Evolutionary conservation across 2,113 vertebrate species (phyloP), one percentile per base, ranked within the genome.

Genomic region (Scolopax mira): DNA sequence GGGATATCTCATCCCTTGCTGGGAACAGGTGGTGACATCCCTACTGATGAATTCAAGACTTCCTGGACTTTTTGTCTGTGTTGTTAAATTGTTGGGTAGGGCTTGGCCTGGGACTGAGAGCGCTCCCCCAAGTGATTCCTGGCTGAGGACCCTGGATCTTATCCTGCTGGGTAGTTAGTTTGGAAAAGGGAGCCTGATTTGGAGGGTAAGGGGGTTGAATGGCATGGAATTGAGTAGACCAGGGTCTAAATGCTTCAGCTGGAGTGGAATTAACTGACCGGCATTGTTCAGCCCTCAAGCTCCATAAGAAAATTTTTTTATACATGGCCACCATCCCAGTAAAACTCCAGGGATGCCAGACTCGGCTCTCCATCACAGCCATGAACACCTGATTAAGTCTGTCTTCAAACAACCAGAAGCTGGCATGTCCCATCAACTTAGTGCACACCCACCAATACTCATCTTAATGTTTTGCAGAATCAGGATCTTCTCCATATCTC

Each of bases 81-180:
- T 14, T 74, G 24, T 27, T 44, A 35, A 61, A 62, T 22, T 42
- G 14, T 8, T 93, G 61, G 16, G 4, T 27, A 8, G 9, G 62
- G 19, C 21, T 55, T 71, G 57, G 17, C 24, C 49, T 49, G 31
- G 39, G 8, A 18, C 14, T 1, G 15, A 48, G 31, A 60, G 6
- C 27, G 6, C 18, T 52, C 9, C 39, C 17, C 15, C 57, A 35
- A 4, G 31, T 24, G 55, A 57, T 49, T 92, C 46, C 25, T 55
- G 14, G 8, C 51, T 62, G 10, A 74, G 33, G 12, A 93, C 2
- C 16, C 49, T 67, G 49, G 62, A 13, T 39, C 58, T 8, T 12
- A 12, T 10, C 8, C 52, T 0, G 0, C 7, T 27, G 39, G 64
- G 30, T 4, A 30, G 15, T n/a, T 5, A 30, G 13, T n/a, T 46